Base-by-base conservation (phyloP, 1,140 invertebrate genomes). In the Berghia stephanieae region DNA sequence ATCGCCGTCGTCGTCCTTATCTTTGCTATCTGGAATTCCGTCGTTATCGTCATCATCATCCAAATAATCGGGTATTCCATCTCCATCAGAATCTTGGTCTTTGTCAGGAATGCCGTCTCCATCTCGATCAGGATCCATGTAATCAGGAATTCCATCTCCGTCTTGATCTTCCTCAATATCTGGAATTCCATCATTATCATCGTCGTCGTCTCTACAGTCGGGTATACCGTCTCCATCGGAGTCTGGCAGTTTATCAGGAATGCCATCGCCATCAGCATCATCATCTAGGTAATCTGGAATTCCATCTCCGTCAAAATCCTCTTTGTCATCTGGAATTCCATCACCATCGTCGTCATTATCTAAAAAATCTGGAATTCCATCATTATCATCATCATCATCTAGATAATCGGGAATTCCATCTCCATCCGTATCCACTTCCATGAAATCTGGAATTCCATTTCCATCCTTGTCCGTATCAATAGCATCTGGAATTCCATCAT, bases 321-420 rank as follows among this genome's bases (percentile, higher is more conserved):
- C 81, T 24, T 84, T 81, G 42, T 84, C 67, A 76, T 88, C 82
- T 42, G 85, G 83, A 52, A 86, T 86, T 10, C 85, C 85, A 77
- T 84, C 82, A 72, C 84, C 81, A 77, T 84, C 81, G 75, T 82
- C 81, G 75, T 87, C 84, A 74, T 85, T 81, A 43, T 85, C 80
- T 6, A 82, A 60, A 60, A 84, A 77, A 72, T 89, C 86, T 66
- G 87, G 82, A 52, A 86, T 84, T 66, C 88, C 85, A 80, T 88
- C 87, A 55, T 85, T 84, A 67, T 87, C 86, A 71, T 81, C 82
- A 81, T 89, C 88, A 79, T 88, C 81, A 63, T 89, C 87, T 40
- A 86, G 55, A 72, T 85, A 77, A 63, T 87, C 84, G 13, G 84
- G 84, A 44, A 86, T 83, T 13, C 84, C 84, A 78, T 86, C 83